Evolutionary conservation across 2,113 vertebrate genomes (phyloP).

Genomic region (Oreochromis tanganicae): DNA sequence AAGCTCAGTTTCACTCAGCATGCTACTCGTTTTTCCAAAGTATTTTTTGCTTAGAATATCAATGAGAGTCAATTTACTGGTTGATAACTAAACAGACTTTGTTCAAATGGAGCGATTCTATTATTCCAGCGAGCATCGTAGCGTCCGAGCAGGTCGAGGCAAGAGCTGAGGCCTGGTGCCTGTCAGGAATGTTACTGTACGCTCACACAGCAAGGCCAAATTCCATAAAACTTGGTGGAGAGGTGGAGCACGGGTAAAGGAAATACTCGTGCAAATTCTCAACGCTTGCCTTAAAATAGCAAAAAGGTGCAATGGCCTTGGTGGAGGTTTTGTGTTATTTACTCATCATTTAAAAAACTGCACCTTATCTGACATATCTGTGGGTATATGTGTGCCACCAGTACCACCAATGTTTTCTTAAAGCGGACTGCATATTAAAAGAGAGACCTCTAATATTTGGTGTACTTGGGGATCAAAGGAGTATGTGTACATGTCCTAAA

Average conservation of each 20-base stretch:
- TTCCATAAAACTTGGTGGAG: not conserved
- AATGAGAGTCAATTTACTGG: not conserved
- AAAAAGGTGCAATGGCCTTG: not conserved
- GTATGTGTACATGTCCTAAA: not conserved
- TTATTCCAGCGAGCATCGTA: not conserved
- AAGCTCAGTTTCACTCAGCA: not conserved
- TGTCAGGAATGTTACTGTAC: not conserved
- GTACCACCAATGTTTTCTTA: not conserved
- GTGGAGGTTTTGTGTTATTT: not conserved
- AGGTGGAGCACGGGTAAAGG: not conserved
- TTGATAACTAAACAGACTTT: not conserved
- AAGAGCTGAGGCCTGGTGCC: not conserved
- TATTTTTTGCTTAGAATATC: not conserved
- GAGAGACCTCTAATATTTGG: not conserved
- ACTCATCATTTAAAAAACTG: rapidly evolving
- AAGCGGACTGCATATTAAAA: not conserved
- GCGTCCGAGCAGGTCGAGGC: not conserved
- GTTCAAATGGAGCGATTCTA: not conserved
- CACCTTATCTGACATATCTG: not conserved
- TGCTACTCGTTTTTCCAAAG: not conserved
- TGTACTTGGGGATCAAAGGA: not conserved
- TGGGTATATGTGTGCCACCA: not conserved
- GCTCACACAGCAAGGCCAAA: not conserved
- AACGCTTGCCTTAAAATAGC: not conserved
- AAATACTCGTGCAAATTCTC: not conserved